Base-by-base conservation (phyloP, 1,140 invertebrate genomes). In the Brachionus koreanus region DNA sequence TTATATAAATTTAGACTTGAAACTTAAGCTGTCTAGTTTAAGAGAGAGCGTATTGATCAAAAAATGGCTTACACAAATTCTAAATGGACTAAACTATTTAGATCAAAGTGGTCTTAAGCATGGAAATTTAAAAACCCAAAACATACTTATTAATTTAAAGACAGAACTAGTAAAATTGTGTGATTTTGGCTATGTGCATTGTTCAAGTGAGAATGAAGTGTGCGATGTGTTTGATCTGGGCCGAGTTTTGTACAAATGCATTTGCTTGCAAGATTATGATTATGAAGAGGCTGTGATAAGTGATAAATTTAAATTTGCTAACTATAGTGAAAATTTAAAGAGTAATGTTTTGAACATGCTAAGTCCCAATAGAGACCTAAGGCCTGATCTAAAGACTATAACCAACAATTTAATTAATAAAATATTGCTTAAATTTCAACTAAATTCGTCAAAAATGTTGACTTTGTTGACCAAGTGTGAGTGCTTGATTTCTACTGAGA, bases 61-160 rank as follows among this genome's bases (percentile, higher is more conserved):
- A 23, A 74, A 74, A 74, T 74, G 69, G 69, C 33, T 74, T 3
- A 46, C 5, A 46, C 69, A 74, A 74, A 74, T 74, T n/a, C n/a
- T 74, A 25, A 74, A 74, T 12, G 69, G 39, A 0, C 42, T 74
- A 25, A 33, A 13, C 3, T 43, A 10, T 74, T 29, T 74, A 13
- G 19, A 74, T 25, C 39, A 74, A 23, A n/a, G 12, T 10, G 69
- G 10, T 25, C 12, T 69, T 16, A 42, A n/a, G 4, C 69, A 74
- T 13, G 69, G 69, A 46, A 74, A 74, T 46, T 46, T 74, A 5
- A 74, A 43, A 39, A 25, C 19, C 9, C n/a, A 23, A 7, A 74
- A 74, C 43, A 29, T 74, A 25, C 25, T 74, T 3, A 46, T 74
- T 12, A 46, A 46, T 5, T 23, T 46, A 46, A 46, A 74, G 19